Base-by-base conservation (phyloP, 92 coral and sea anemone species). In the Metridium senile region DNA sequence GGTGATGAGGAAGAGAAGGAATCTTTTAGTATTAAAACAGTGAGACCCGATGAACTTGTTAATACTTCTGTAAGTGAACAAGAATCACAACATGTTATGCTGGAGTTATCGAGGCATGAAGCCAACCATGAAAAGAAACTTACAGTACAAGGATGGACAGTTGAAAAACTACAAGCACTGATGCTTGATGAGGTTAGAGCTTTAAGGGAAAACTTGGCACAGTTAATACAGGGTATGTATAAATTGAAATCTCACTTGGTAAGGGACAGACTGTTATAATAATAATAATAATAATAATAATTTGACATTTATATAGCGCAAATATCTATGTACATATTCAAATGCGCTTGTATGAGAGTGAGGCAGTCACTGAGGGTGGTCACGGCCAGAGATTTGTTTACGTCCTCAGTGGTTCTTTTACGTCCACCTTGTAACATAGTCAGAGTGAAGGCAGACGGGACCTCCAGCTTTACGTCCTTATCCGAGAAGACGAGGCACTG, bases 1-100 rank as follows among this genome's bases (percentile, higher is more conserved):
- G 94, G 97, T 10, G 99, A 89, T 57, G 99, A 96, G 17, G 98
- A 89, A 58, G 83, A 85, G 19, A 78, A 83, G 26, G 95, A 93
- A 68, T 87, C 97, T 0, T 88, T 90, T 68, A 84, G 90, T 74
- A 93, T 96, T 39, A 96, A 96, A 75, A 96, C 97, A 28, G 92
- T 96, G 20, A 82, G 79, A 23, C 99, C 97, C 11, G 91, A 89
- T 73, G 87, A 75, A 11, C 83, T 92, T 53, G 92, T 88, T 61
- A 83, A 43, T 27, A 84, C 80, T 19, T 76, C 82, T 27, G 82
- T 96, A 1, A 86, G 94, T n/a, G 89, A 82, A 26, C 90, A 92
- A 76, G 96, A 96, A 28, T 80, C 97, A 2, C 81, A 84, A n/a
- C 93, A 96, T 62, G 90, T 96, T 31, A 58, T 96, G 58, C 57